Evolutionary conservation across 92 coral and sea anemone genomes (phyloP).

Genomic region (Metridium senile): DNA sequence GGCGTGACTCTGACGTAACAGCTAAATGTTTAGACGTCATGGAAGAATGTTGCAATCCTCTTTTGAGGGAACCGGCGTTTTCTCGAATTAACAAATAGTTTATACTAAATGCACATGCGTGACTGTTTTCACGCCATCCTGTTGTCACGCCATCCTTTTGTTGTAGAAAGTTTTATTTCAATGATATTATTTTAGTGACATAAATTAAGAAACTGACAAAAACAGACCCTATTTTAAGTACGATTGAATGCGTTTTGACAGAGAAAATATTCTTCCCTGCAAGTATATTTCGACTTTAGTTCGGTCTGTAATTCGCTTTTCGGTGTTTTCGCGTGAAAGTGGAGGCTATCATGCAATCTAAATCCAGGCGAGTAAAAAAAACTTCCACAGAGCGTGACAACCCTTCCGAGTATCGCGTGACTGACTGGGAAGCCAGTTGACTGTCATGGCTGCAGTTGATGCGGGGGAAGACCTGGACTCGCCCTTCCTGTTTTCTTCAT

Average conservation of each 20-base stretch:
- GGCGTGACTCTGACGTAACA: not conserved
- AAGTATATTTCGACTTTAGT: too few species aligned
- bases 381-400: not conserved
- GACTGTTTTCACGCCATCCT: not conserved
- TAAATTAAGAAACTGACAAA: too few species aligned
- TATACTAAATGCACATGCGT: not conserved
- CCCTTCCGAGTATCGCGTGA: not conserved
- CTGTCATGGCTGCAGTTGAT: not conserved
- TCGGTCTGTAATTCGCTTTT: too few species aligned
- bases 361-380: not conserved
- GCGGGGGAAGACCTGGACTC: slow-evolving; percentile 6
- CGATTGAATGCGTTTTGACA: too few species aligned
- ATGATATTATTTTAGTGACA: too few species aligned
- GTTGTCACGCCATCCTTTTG: not conserved
- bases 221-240: too few species aligned
- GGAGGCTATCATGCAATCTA: too few species aligned
- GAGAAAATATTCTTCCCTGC: too few species aligned
- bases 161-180: too few species aligned
- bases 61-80: not conserved
- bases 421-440: not conserved
- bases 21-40: not conserved
- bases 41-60: too few species aligned
- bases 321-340: too few species aligned
- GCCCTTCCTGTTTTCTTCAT: slow-evolving; percentile 18
- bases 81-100: not conserved